These are phyloP conservation scores for Diadumene lineata DNA, from an alignment of 92 coral and sea anemone genomes.

Conservation along the genomic window DNA sequence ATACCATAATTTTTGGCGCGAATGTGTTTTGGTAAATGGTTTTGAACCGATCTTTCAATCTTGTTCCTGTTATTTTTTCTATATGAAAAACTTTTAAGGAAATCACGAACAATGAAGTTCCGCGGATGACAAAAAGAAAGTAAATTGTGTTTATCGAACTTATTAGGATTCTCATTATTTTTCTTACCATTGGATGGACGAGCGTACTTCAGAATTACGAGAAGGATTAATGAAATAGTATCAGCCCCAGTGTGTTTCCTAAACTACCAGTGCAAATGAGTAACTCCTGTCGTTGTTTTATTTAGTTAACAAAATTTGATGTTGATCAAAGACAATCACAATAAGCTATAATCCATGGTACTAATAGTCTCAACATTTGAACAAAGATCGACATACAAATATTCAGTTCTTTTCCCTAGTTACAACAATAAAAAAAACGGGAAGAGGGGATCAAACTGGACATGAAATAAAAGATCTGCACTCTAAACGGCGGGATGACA, in stretches of 20 bases:
- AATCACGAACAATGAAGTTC: conserved; percentile 26
- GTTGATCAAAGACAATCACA: conserved; percentile 44
- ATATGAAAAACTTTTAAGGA: conserved; percentile 18
- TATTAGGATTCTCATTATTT: conserved; percentile 38
- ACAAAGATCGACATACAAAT: neutral
- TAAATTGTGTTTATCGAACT: conserved; percentile 33
- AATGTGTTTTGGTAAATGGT: conserved; percentile 3
- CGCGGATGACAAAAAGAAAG: conserved; percentile 36
- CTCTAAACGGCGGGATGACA: neutral
- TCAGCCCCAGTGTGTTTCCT: conserved; percentile 50
- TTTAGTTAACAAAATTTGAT: conserved; percentile 82
- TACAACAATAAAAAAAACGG: neutral
- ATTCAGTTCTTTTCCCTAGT: neutral
- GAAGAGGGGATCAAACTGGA: neutral
- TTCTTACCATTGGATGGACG: conserved; percentile 40
- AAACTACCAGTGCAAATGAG: conserved; percentile 60
- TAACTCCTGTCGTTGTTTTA: conserved; percentile 45
- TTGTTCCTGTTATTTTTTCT: conserved; percentile 19
- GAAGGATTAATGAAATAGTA: conserved; percentile 67
- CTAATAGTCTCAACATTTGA: conserved; percentile 9
- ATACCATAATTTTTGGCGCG: conserved; percentile 26
- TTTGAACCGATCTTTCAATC: neutral
- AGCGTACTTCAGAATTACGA: conserved; percentile 41
- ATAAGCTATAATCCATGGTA: conserved; percentile 11
- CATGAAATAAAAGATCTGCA: conserved; percentile 3